Conservation (phyloP, 2,113 vertebrate species). For the Miniopterus natalensis region DNA sequence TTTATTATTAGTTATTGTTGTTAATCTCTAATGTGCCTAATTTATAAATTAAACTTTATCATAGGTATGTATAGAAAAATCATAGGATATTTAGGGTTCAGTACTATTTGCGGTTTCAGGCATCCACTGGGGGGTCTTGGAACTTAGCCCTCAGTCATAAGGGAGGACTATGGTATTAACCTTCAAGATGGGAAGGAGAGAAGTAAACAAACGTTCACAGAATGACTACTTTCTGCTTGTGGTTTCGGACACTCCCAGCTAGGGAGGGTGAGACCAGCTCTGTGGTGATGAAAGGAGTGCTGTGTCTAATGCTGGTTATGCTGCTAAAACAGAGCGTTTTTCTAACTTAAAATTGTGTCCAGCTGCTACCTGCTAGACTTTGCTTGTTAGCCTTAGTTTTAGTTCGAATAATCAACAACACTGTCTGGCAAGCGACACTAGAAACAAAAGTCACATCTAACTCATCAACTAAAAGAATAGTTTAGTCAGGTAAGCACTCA, state of each 20-base stretch:
- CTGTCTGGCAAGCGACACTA: background rate
- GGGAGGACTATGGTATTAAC: background rate
- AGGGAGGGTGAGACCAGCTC: background rate
- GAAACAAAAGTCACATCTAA: conserved; percentile 24
- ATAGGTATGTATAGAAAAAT: background rate
- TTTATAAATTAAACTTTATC: background rate
- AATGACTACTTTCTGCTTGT: background rate
- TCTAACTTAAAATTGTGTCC: conserved; percentile 19
- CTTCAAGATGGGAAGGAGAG: background rate
- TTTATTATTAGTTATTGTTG: background rate
- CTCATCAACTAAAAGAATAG: background rate
- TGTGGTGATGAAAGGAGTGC: background rate
- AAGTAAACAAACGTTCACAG: background rate
- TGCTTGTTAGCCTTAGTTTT: background rate
- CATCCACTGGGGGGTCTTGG: background rate
- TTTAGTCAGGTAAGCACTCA: background rate
- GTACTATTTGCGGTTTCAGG: background rate
- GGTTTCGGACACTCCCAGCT: background rate
- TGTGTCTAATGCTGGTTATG: background rate
- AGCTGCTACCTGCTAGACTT: background rate
- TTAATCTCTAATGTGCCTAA: background rate
- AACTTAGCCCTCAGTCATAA: background rate
- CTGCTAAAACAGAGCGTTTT: background rate
- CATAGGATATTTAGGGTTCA: background rate
- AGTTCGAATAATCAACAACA: conserved; percentile 23